Evolutionary conservation across 2,113 vertebrate genomes (phyloP).

Genomic region (Climacteris rufus): DNA sequence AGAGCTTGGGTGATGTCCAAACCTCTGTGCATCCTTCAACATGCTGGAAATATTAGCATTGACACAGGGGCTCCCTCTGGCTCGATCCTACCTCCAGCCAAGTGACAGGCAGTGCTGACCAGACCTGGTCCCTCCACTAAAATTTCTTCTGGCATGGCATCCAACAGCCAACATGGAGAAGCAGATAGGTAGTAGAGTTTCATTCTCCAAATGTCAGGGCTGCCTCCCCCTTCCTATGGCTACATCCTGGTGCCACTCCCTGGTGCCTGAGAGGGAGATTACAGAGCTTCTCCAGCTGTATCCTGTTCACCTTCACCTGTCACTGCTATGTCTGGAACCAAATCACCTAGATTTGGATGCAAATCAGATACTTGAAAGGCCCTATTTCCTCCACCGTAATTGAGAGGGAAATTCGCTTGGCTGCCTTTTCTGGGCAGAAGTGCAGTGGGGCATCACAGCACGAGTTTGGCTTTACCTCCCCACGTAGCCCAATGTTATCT

Average conservation of each 20-base stretch:
- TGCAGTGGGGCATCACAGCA: no score
- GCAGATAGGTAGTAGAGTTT: not conserved
- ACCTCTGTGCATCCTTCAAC: not conserved
- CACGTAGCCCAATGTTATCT: fast-evolving
- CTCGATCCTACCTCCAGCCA: not conserved
- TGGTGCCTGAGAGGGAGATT: not conserved
- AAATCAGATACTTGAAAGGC: not conserved
- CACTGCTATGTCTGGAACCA: not conserved
- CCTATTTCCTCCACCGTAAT: not conserved
- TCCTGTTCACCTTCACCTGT: not conserved
- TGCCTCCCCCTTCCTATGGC: not conserved
- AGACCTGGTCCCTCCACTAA: not conserved
- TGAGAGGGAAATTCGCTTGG: not conserved
- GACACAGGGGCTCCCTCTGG: not conserved
- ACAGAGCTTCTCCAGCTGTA: not conserved
- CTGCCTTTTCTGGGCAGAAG: not conserved
- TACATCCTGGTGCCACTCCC: not conserved
- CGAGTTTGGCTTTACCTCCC: not conserved
- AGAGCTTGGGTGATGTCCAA: not conserved
- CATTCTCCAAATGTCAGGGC: not conserved
- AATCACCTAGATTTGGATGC: not conserved
- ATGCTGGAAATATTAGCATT: not conserved
- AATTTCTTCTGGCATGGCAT: not conserved
- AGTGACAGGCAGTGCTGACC: not conserved
- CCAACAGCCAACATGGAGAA: not conserved